These are phyloP conservation scores for Nothoprocta pentlandii DNA, from an alignment of 2,113 vertebrate genomes.

Conservation along the genomic window DNA sequence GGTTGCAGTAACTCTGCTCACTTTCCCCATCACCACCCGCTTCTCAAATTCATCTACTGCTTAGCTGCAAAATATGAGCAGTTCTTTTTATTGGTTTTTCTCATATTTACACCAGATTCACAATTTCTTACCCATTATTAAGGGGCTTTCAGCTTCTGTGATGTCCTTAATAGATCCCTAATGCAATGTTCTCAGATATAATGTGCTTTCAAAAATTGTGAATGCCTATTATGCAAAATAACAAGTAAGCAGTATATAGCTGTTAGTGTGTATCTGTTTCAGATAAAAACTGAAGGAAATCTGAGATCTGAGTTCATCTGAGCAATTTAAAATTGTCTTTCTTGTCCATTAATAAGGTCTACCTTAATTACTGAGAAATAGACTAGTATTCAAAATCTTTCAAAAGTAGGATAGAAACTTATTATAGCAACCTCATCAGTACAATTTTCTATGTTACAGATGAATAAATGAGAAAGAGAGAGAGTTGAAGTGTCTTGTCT, in stretches of 20 bases:
- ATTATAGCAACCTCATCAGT: neutral
- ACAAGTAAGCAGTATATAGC: neutral
- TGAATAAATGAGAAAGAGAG: neutral
- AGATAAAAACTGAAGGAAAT: neutral
- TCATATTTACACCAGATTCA: neutral
- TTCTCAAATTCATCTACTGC: neutral
- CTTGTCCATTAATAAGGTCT: neutral
- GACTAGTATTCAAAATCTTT: neutral
- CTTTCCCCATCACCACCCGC: neutral
- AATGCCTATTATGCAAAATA: neutral
- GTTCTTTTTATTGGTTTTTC: neutral
- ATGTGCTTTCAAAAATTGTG: neutral
- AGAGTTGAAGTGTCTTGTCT: neutral
- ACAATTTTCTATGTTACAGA: neutral
- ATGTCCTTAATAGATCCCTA: neutral
- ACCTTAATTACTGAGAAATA: neutral
- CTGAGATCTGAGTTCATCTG: neutral
- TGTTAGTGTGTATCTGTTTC: neutral
- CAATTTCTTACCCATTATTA: neutral
- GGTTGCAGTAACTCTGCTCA: neutral
- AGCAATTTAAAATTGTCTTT: neutral
- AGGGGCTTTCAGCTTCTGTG: neutral
- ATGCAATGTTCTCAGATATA: neutral
- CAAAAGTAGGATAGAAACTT: neutral
- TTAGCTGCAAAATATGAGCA: neutral